phyloP scores from a whole-genome alignment of 2,113 vertebrate species.

The Corapipo altera region DNA sequence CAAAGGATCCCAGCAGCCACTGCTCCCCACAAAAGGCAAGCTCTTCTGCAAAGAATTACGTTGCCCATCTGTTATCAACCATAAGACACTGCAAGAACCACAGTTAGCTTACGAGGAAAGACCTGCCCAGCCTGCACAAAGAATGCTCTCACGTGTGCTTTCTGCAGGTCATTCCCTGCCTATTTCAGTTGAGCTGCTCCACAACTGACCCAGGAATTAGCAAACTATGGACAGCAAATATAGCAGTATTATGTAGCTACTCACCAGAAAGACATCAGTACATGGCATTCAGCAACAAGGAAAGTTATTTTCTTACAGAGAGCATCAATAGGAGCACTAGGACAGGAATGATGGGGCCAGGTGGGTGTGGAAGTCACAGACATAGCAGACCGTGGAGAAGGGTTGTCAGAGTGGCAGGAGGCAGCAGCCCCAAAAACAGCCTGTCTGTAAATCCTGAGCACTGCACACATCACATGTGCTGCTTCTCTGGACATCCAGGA shows the following conservation, averaged over 20 bases:
- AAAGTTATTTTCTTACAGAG: neutral
- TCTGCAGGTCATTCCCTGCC: neutral
- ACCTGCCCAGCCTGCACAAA: neutral
- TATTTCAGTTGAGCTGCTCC: neutral
- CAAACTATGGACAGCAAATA: neutral
- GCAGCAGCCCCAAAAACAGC: fast-evolving
- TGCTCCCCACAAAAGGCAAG: neutral
- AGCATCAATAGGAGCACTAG: neutral
- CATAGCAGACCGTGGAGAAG: neutral
- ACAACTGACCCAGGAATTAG: neutral
- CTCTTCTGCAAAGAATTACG: neutral
- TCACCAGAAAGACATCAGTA: neutral
- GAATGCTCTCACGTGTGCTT: neutral
- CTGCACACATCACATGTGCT: fast-evolving
- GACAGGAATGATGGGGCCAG: neutral
- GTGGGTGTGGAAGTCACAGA: neutral
- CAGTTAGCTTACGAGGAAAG: neutral
- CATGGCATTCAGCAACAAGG: neutral
- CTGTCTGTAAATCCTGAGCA: fast-evolving
- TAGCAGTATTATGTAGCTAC: neutral
- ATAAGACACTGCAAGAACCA: neutral
- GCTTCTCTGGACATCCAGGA: neutral
- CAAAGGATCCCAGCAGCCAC: neutral
- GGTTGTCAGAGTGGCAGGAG: neutral
- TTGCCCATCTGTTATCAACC: neutral